Evolutionary conservation across 2,888 invertebrate genomes (phyloP), one percentile per base, ranked within the genome.

Genomic region (Lochmaea capreae): DNA sequence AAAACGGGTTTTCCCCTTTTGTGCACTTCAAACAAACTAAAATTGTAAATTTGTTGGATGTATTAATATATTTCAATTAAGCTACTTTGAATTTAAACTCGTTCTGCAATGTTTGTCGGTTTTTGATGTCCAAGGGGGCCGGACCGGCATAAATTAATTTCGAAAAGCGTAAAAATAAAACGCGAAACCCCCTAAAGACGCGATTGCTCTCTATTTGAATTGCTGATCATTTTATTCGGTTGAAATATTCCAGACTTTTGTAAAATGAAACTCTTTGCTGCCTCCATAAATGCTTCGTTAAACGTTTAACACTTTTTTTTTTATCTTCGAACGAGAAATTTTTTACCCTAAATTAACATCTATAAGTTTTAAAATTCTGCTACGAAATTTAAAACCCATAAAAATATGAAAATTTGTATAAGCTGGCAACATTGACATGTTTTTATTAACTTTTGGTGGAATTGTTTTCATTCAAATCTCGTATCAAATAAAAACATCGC

Each of bases 221-320:
- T 87, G 86, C 86, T 87, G 87, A 87, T 87, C 85, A 85, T 86
- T 86, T 86, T 85, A 85, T 87, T 84, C 86, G 87, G 86, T 82
- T 83, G 85, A 83, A 83, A 84, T 85, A 84, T 84, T 86, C 85
- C 84, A 84, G 82, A 76, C 85, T 84, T 85, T 85, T 85, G 79
- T 79, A 74, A 78, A 80, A 80, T 83, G 77, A 80, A 80, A 78
- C 80, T 81, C 80, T 67, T 68, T 39, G 18, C 66, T 65, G 33
- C 18, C 49, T 58, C 16, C 39, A 6, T 62, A 65, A 67, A 70
- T 67, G 70, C 67, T 73, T 73, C 73, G 73, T 69, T 73, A 57
- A 69, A 69, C 67, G 54, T 54, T 54, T 42, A 18, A 54, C 6
- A 18, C 16, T 5, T 18, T 54, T 54, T 54, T 43, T 46, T 12